Conservation (phyloP, 1,140 invertebrate genomes). For the Xylocopa sonorina region DNA sequence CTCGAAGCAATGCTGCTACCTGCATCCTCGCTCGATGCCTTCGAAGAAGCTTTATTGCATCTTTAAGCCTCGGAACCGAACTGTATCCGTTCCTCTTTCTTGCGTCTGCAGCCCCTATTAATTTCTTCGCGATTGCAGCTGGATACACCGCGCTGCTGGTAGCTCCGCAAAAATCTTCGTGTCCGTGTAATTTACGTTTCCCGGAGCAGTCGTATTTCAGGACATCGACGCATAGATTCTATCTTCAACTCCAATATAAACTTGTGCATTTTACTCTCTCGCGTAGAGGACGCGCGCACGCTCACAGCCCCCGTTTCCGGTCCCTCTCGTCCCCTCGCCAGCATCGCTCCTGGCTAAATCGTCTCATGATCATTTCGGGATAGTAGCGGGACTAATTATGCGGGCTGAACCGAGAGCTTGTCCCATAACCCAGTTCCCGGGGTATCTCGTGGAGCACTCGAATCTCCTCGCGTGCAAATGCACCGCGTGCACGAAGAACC, state of each 20-base stretch:
- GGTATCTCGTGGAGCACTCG: constrained; percentile 48
- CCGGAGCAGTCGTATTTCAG: constrained; percentile 27
- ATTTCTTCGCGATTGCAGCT: not conserved
- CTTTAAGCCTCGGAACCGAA: not conserved
- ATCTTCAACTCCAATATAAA: constrained; percentile 43
- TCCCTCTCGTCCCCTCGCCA: not conserved
- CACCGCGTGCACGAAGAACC: constrained; percentile 1
- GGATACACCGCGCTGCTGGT: not conserved
- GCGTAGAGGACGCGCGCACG: too few species aligned
- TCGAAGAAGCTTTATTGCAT: not conserved
- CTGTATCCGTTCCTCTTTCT: not conserved
- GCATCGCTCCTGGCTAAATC: constrained; percentile 14
- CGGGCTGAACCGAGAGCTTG: constrained; percentile 46
- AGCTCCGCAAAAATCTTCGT: constrained; percentile 10
- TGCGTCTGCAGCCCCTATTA: not conserved
- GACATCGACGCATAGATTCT: constrained; percentile 42
- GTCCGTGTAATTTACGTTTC: constrained; percentile 19
- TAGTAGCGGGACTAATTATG: constrained; percentile 53
- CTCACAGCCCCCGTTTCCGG: too few species aligned
- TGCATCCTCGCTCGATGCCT: not conserved
- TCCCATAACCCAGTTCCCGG: constrained; percentile 54
- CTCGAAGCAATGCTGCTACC: not conserved
- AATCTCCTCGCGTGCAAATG: constrained; percentile 33
- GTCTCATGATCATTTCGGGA: constrained; percentile 36
- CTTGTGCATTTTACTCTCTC: constrained; percentile 9